Base-by-base conservation (phyloP, 2,797 vertebrate genomes). In the Takifugu ocellatus region DNA sequence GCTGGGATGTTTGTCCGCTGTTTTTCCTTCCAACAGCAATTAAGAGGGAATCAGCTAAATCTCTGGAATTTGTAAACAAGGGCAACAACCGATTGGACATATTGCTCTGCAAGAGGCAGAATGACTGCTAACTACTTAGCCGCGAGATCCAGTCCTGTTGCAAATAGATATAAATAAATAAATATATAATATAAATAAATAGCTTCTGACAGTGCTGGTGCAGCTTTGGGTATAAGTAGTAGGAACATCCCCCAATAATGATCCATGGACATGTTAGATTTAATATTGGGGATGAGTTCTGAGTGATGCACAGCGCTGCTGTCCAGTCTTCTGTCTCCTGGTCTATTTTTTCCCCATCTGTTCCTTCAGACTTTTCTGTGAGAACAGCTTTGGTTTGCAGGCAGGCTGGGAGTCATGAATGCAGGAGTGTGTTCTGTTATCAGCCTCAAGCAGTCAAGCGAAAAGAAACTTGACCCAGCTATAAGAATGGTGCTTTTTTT, bases 401-500 rank as follows among this genome's bases (percentile, higher is more conserved):
- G 48, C 77, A 61, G 74, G 25, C 63, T 59, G 59, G 69, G 75
- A 79, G 70, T 70, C 54, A 56, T 83, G 72, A 77, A 75, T 68
- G 61, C 65, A 66, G 33, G 21, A 71, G 70, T 61, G 64, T 78
- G 54, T 66, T 71, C 68, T 78, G 65, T 81, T 79, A 78, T 81
- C 78, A 70, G 72, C 79, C 69, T 63, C 57, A 25, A 82, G 78
- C 76, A 77, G 75, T 69, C 60, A 62, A 78, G 77, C 60, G 73
- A 71, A 84, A 78, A 82, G 78, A 88, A 85, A 86, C 69, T 42
- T 51, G 77, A 82, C 54, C 75, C 71, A 33, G 70, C 39, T 14
- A 51, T 58, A 61, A 66, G 69, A 83, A 77, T 52, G 56, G 68
- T 16, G 16, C 15, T 5, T 5, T 45, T 45, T 21, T 21, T 46